Evolutionary conservation across 2,888 invertebrate species (phyloP).

Genomic region (Drosophila subquinaria): DNA sequence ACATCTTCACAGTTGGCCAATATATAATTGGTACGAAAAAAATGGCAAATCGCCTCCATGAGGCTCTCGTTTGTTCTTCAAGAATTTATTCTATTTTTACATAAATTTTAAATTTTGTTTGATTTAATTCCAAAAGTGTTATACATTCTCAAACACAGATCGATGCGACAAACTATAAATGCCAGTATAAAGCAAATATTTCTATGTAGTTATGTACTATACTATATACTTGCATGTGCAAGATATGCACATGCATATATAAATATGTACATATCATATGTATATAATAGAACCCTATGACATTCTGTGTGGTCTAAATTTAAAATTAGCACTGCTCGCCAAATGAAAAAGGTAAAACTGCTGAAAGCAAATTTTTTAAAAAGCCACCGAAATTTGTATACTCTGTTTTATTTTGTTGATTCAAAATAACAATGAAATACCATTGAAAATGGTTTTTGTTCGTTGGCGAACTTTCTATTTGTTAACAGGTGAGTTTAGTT

Average conservation of each 20-base stretch:
- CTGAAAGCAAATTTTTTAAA: neutral
- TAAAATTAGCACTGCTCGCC: conserved; percentile 41
- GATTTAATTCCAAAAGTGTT: conserved; percentile 39
- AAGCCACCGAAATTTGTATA: conserved; percentile 12
- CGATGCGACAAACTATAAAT: conserved; percentile 28
- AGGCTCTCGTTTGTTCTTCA: neutral
- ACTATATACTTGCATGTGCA: neutral
- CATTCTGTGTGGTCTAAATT: conserved; percentile 41
- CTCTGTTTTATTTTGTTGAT: neutral
- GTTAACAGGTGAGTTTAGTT: too few species aligned
- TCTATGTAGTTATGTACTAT: conserved; percentile 7
- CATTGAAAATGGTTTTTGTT: too few species aligned
- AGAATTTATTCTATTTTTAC: conserved; percentile 2
- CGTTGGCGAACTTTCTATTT: too few species aligned
- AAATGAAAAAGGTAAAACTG: conserved; percentile 16
- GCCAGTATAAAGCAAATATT: conserved; percentile 31
- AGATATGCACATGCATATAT: neutral
- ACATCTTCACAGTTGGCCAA: conserved; percentile 89
- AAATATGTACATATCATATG: neutral
- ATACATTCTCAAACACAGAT: conserved; percentile 36
- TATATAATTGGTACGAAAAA: conserved; percentile 89
- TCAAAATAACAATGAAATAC: too few species aligned
- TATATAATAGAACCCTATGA: conserved; percentile 29
- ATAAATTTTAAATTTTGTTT: conserved; percentile 29
- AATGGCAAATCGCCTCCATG: conserved; percentile 89